A percentile compares a stretch with the other conserved stretches of the same genome.
Evolutionary conservation across 2,113 vertebrate genomes (phyloP).

Genomic region (Picathartes gymnocephalus): DNA sequence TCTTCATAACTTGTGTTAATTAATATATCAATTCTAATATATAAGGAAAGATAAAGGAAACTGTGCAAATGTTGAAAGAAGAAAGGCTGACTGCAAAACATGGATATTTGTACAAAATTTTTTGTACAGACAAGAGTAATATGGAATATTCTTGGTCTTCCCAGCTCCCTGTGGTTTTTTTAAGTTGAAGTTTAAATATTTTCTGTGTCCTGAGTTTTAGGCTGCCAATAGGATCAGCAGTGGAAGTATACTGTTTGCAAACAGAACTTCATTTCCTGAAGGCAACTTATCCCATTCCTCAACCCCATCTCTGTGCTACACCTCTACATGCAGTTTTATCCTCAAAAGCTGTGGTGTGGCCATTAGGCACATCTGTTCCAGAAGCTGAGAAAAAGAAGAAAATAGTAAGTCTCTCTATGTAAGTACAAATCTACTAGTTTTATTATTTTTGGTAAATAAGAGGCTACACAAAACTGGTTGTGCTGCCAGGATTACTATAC

Average conservation of each 20-base stretch:
- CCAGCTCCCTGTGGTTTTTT: background rate
- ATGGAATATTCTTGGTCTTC: background rate
- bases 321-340: background rate
- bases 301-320: background rate
- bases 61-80: background rate
- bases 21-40: background rate
- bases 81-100: background rate
- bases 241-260: background rate
- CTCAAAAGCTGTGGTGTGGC: background rate
- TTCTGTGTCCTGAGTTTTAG: background rate
- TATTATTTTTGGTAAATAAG: constrained; percentile 54
- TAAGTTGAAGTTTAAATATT: background rate
- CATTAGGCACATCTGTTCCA: background rate
- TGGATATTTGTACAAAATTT: background rate
- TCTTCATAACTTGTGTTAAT: background rate
- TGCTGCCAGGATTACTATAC: constrained; percentile 11
- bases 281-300: background rate
- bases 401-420: background rate
- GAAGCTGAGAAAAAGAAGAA: constrained; percentile 43
- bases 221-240: background rate
- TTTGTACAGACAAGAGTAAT: background rate
- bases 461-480: background rate
- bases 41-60: background rate
- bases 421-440: constrained; percentile 35
- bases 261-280: background rate